Percentiles rank a stretch among this genome's conserved stretches.
These are phyloP conservation scores for Nomada flava DNA, from an alignment of 2,888 invertebrate species.

Conservation along the genomic window DNA sequence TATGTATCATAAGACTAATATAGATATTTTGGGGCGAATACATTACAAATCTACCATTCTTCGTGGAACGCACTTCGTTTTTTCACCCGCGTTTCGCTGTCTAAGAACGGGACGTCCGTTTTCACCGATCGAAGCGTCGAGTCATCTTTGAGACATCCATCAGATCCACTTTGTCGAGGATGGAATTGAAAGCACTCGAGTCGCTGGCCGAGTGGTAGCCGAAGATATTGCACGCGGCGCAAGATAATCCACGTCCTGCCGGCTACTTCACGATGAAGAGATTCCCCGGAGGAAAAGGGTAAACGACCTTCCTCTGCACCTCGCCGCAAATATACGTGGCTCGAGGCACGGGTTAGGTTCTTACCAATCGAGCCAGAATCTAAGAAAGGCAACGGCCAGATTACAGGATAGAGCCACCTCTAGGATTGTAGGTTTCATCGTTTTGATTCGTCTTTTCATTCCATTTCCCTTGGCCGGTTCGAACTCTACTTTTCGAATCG, in stretches of 20 bases:
- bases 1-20: too few species aligned
- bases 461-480: conserved; percentile 13
- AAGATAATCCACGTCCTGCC: conserved; percentile 62
- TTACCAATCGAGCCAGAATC: conserved; percentile 56
- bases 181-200: conserved; percentile 62
- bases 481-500: not conserved
- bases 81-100: not conserved
- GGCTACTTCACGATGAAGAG: conserved; percentile 60
- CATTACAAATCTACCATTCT: conserved; percentile 15
- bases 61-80: not conserved
- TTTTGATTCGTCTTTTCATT: conserved; percentile 56
- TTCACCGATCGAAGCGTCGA: conserved; percentile 40
- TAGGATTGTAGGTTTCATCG: conserved; percentile 55
- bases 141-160: conserved; percentile 65
- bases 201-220: conserved; percentile 47
- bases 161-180: conserved; percentile 62
- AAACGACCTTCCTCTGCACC: conserved; percentile 63
- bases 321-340: conserved; percentile 20
- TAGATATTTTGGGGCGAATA: too few species aligned
- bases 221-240: conserved; percentile 60
- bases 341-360: conserved; percentile 50
- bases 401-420: conserved; percentile 53
- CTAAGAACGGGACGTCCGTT: conserved; percentile 40
- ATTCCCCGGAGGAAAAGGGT: conserved; percentile 59
- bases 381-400: conserved; percentile 49